Conservation (phyloP, 1,140 invertebrate species). For the Aphelenchoides fujianensis region DNA sequence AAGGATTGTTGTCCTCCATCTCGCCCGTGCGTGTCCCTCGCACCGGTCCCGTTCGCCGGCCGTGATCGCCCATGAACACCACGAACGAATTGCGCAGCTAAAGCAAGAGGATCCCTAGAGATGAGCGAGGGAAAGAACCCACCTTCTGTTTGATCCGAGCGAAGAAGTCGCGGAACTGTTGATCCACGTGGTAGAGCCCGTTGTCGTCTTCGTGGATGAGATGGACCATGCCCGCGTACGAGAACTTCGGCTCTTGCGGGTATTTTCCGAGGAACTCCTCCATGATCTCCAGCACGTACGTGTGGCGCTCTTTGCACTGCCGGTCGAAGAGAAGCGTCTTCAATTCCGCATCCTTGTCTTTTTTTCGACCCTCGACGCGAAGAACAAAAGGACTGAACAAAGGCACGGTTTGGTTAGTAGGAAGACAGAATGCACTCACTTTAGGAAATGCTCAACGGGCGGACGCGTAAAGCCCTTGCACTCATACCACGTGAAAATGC, state of each 20-base stretch:
- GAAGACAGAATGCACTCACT: conserved; percentile 9
- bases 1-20: conserved; percentile 31
- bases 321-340: not conserved
- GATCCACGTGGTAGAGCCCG: conserved; percentile 5
- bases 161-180: conserved; percentile 8
- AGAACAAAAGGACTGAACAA: conserved; percentile 19
- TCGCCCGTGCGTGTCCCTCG: conserved; percentile 13
- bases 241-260: conserved; percentile 10
- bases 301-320: conserved; percentile 17
- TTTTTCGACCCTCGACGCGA: not conserved
- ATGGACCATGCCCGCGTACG: conserved; percentile 9
- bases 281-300: conserved; percentile 5
- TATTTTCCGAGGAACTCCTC: conserved; percentile 10
- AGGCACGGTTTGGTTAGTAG: too few relatives aligned
- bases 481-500: not conserved
- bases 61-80: conserved; percentile 30
- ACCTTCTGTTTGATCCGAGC: conserved; percentile 20
- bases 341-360: not conserved
- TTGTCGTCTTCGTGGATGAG: conserved; percentile 16
- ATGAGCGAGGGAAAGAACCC: not conserved
- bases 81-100: conserved; percentile 28
- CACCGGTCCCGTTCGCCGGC: conserved; percentile 10
- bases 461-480: not conserved
- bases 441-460: conserved; percentile 2
- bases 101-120: not conserved